Evolutionary conservation across 2,797 vertebrate genomes (phyloP), one percentile per base, ranked within the genome.

Genomic region (Aeoliscus strigatus): DNA sequence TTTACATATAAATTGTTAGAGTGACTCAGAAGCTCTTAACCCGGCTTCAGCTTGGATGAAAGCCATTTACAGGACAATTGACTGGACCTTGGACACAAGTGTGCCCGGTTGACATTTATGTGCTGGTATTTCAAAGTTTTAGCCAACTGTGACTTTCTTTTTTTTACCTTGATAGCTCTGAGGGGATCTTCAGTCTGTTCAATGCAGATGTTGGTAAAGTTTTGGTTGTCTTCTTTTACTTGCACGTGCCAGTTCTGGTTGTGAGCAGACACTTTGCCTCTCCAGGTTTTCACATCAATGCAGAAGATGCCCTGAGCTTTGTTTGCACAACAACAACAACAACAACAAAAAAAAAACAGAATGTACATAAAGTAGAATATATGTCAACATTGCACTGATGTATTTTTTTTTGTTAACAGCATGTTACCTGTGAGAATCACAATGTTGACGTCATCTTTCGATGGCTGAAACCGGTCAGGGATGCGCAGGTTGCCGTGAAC

Each of bases 291-390:
- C 1, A 89, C 60, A 31, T 90, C 89, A 2, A 90, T 60, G 56
- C 88, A 90, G 73, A 88, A 86, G 38, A 90, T 60, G 12, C 83
- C 88, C 11, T 73, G 71, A 34, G 88, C 89, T 90, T 57, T 1
- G 35, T 1, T 2, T 35, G 42, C 14, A 37, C 1, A 34, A 6
- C 30, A 14, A 42, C 11, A 3, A 37, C 40, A 16, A 37, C 1
- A 34, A 6, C 30, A 14, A 42, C 11, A 14, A 29, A 21, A 39
- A n/a, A n/a, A n/a, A n/a, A n/a, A n/a, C n/a, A n/a, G n/a, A n/a
- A n/a, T n/a, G n/a, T n/a, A n/a, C n/a, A n/a, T n/a, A n/a, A n/a
- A n/a, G n/a, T n/a, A n/a, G n/a, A n/a, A n/a, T 3, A 5, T 17
- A 14, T 3, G 15, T 54, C 16, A 30, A 8, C 5, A 4, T 38